Base-by-base conservation (phyloP, 2,113 vertebrate genomes). In the Mustelus asterias region DNA sequence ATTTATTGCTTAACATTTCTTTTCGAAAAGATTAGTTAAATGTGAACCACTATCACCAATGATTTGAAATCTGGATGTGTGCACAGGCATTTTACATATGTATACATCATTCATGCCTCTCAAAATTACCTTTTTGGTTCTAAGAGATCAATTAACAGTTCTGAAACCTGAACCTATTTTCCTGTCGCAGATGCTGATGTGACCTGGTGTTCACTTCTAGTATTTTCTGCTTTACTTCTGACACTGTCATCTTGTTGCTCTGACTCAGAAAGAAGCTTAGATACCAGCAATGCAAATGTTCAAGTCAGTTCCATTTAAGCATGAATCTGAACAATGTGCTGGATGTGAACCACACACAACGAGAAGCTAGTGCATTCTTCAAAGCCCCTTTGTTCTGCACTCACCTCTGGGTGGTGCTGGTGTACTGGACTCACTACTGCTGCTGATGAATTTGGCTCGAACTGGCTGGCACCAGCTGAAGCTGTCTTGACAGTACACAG, bases 401-500 rank as follows among this genome's bases (percentile, higher is more conserved):
- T 94, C 70, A 95, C 96, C 97, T 97, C 97, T 96, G 88, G 97
- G 96, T 96, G 97, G 97, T 67, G 96, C 96, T 96, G 96, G 94
- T 96, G 96, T 65, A 70, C 78, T 76, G 96, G 92, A 65, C 63
- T 78, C 95, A 6, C 70, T 24, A 8, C 88, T 95, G 80, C 92
- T 95, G 80, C 92, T 94, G 95, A 95, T 96, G 72, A 95, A 90
- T 95, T 93, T 69, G 88, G 95, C 83, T 96, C 95, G 96, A 96
- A 96, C 96, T 96, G 96, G 96, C 97, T 97, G 96, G 96, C 97
- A 97, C 96, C 96, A 96, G 96, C 96, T 96, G 96, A 97, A 96
- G 96, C 96, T 96, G 96, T 96, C 96, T 92, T 96, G 96, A 96
- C 94, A 92, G 60, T 76, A 33, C 88, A 90, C 95, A 96, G 69